Percentiles rank a stretch among this genome's conserved stretches.
These are phyloP conservation scores for Lepilemur septentrionalis DNA, from an alignment of 2,797 vertebrate genomes.

Conservation along the genomic window DNA sequence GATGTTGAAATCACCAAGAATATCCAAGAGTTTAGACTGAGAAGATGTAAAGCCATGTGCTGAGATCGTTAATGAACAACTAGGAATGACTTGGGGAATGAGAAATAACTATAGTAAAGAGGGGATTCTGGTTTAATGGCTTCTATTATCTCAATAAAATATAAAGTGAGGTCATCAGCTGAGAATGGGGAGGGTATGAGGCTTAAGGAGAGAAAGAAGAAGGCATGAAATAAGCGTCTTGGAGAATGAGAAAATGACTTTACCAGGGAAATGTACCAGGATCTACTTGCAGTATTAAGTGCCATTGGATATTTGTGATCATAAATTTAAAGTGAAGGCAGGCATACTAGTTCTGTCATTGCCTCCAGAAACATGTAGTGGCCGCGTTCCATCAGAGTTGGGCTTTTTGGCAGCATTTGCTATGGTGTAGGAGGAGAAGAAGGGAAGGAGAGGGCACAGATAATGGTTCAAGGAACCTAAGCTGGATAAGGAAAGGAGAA, in stretches of 20 bases:
- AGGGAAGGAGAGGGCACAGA: not conserved
- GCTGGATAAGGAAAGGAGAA: not conserved
- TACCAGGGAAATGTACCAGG: not conserved
- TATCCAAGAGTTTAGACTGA: not conserved
- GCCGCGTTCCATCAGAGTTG: not conserved
- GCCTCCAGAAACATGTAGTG: not conserved
- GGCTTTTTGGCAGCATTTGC: not conserved
- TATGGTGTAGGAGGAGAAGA: not conserved
- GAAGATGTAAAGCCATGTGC: not conserved
- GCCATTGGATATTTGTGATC: not conserved
- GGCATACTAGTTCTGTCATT: not conserved
- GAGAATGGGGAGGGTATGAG: not conserved
- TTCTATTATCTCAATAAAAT: constrained; percentile 8
- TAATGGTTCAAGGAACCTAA: not conserved
- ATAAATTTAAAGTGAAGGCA: not conserved
- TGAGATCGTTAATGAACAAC: not conserved
- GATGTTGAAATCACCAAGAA: not conserved
- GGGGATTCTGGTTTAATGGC: not conserved
- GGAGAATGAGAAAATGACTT: not conserved
- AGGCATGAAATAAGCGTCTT: not conserved
- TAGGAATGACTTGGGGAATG: not conserved
- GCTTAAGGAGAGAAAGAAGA: not conserved
- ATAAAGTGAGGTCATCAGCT: not conserved
- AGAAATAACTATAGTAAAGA: not conserved
- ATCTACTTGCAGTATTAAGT: not conserved